phyloP scores from a whole-genome alignment of 2,113 vertebrate genomes.

The Zapornia atra region DNA sequence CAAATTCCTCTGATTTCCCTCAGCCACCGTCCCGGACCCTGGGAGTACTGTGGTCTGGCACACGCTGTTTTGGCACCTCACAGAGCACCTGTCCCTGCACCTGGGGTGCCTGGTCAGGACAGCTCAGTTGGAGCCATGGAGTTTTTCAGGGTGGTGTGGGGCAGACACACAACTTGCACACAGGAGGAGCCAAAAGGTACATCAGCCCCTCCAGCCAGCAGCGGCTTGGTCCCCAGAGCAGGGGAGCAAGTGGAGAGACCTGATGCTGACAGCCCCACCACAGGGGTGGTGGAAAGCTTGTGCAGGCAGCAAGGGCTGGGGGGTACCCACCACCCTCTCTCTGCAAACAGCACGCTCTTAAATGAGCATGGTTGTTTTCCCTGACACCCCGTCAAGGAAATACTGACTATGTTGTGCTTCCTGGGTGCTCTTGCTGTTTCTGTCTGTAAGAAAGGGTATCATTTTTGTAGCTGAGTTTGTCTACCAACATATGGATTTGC shows the following conservation, averaged over 20 bases:
- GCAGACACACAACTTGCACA: not conserved
- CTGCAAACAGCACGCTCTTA: not conserved
- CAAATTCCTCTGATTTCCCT: not conserved
- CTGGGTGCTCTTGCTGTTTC: not conserved
- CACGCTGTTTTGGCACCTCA: not conserved
- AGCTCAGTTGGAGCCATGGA: not conserved
- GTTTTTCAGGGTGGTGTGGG: not conserved
- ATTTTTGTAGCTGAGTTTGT: not conserved
- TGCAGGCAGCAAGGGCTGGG: not conserved
- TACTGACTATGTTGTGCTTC: not conserved
- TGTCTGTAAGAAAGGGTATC: not conserved
- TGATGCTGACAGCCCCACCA: not conserved
- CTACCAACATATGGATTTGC: constrained; percentile 3
- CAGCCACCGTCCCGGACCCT: not conserved
- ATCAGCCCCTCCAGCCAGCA: not conserved
- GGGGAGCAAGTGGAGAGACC: not conserved
- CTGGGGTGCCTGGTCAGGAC: not conserved
- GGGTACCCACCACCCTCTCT: not conserved
- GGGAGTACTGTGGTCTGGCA: not conserved
- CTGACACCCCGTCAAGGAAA: not conserved
- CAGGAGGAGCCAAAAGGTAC: not conserved
- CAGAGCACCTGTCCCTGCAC: rapidly evolving
- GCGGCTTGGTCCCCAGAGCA: rapidly evolving
- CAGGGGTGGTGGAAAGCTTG: not conserved
- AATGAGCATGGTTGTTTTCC: constrained; percentile 8